Conservation (phyloP, 2,113 vertebrate genomes). For the Bubo scandiacus region DNA sequence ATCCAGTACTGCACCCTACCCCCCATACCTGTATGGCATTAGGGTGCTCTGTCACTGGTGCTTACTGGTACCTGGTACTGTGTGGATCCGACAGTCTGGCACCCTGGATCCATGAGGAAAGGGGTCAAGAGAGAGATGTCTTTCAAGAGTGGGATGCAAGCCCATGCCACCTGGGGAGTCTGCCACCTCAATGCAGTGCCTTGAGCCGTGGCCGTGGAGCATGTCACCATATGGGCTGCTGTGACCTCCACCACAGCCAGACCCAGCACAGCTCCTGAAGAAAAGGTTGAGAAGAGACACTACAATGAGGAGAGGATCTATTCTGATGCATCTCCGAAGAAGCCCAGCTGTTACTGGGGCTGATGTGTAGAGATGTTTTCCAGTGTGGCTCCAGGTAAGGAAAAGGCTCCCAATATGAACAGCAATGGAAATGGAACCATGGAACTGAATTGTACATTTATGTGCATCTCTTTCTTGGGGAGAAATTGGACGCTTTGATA, state of each 20-base stretch:
- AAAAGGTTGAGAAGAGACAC: background rate
- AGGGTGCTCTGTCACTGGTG: accelerated
- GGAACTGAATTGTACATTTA: background rate
- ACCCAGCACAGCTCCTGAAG: background rate
- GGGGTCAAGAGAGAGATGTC: background rate
- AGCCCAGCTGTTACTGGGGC: background rate
- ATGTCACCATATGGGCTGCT: background rate
- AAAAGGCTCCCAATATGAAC: background rate
- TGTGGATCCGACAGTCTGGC: background rate
- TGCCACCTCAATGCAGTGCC: slow-evolving; percentile 16
- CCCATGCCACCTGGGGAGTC: slow-evolving; percentile 10
- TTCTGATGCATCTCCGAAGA: background rate
- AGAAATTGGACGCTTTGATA: background rate
- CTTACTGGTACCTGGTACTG: accelerated
- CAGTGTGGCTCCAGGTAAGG: background rate
- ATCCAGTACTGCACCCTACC: background rate
- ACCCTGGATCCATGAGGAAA: background rate
- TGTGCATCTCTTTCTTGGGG: background rate
- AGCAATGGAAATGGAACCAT: background rate
- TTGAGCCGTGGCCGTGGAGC: background rate
- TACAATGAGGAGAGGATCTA: background rate
- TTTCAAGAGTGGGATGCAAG: slow-evolving; percentile 38
- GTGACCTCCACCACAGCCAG: background rate
- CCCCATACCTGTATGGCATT: background rate
- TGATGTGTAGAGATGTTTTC: background rate